These are phyloP conservation scores for Orchestes rusci DNA, from an alignment of 2,888 invertebrate genomes.

Conservation along the genomic window DNA sequence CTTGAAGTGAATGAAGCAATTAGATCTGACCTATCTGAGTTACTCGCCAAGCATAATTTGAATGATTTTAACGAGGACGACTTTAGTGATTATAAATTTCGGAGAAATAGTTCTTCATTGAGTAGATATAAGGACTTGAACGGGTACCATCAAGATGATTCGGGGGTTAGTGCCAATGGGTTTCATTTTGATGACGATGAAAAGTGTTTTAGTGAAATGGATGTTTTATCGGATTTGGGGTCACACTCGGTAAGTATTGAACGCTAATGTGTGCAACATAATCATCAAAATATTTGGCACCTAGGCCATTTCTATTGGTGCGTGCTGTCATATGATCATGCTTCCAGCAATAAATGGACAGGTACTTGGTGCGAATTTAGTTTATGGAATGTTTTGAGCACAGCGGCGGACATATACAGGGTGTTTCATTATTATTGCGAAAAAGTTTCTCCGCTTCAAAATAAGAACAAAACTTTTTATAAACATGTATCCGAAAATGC, in stretches of 20 bases:
- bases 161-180: constrained; percentile 13
- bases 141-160: constrained; percentile 15
- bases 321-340: no score
- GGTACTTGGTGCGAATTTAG: no score
- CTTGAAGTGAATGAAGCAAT: constrained; percentile 33
- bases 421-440: no score
- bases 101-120: constrained; percentile 17
- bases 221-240: constrained; percentile 23
- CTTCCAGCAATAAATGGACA: no score
- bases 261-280: no score
- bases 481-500: no score
- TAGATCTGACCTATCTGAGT: constrained; percentile 33
- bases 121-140: constrained; percentile 11
- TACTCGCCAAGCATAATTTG: constrained; percentile 27
- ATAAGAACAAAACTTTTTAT: no score
- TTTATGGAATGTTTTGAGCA: no score
- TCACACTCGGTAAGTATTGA: constrained; percentile 25
- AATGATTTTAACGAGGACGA: constrained; percentile 23
- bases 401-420: no score
- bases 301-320: no score
- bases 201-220: constrained; percentile 22
- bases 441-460: no score
- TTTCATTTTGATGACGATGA: constrained; percentile 22
- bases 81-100: constrained; percentile 17
- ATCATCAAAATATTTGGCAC: no score